Evolutionary conservation across 2,797 vertebrate species (phyloP).

Genomic region (Avahi laniger): DNA sequence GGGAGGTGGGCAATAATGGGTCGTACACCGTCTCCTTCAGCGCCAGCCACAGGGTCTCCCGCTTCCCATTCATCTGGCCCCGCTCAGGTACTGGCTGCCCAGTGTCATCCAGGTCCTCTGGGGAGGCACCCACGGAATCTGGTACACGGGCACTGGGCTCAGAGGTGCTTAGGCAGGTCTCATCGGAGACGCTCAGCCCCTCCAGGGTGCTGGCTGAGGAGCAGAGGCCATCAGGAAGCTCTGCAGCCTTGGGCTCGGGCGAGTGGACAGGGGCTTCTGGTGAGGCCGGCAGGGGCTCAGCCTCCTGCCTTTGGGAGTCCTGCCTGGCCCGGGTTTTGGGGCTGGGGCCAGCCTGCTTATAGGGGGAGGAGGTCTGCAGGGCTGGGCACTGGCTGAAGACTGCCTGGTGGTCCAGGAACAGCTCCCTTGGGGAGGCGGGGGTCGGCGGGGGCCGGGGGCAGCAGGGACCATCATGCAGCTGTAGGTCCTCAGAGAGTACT

Average conservation of each 20-base stretch:
- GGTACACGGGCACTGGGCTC: constrained; percentile 83
- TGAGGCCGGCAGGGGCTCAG: constrained; percentile 64
- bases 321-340: constrained; percentile 62
- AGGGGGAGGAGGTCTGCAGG: constrained; percentile 96
- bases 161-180: constrained; percentile 92
- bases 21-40: constrained; percentile 95
- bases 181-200: constrained; percentile 93
- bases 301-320: constrained; percentile 75
- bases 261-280: background rate
- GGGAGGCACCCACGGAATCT: constrained; percentile 84
- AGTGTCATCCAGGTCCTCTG: constrained; percentile 82
- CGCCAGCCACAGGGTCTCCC: constrained; percentile 94
- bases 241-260: constrained; percentile 69
- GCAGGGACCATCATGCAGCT: constrained; percentile 88
- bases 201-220: constrained; percentile 91
- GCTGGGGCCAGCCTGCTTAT: constrained; percentile 85
- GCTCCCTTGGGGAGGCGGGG: constrained; percentile 76
- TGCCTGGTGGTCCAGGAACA: constrained; percentile 77
- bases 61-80: constrained; percentile 94
- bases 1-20: constrained; percentile 83
- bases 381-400: constrained; percentile 88
- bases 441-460: constrained; percentile 76
- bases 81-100: constrained; percentile 84
- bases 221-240: constrained; percentile 82
- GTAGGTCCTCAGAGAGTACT: constrained; percentile 95